Evolutionary conservation across 2,888 invertebrate species (phyloP), one percentile per base, ranked within the genome.

Genomic region (Philaethria dido): DNA sequence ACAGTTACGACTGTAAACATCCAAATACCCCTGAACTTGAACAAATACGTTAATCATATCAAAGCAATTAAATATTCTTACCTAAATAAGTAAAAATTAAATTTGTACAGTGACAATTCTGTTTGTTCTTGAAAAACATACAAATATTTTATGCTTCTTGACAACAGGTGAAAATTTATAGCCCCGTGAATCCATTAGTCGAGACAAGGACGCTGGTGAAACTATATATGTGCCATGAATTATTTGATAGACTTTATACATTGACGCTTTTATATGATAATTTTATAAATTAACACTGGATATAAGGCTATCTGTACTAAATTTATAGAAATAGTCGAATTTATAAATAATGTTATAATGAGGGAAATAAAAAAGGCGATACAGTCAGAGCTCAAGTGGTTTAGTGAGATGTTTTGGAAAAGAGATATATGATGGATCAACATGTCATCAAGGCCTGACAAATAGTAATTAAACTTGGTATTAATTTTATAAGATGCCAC

Each of bases 151-250:
- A 75, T 79, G 76, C 77, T 78, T 73, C 73, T 78, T 84, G 86
- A 85, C 86, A 86, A 85, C 84, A 84, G 80, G 76, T 81, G 79
- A 71, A 85, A 89, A 89, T 88, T 87, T 88, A 89, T 85, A 78
- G 79, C 81, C 75, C 74, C 73, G 77, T 79, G 80, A 81, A 84
- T 80, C 80, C 80, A 82, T 78, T 79, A 76, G 74, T 69, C 71
- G 74, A 71, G 75, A 75, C 78, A 76, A 78, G 77, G 78, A 73
- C 76, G 72, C 48, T 68, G 20, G 57, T 64, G 39, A 55, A 67
- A 69, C 52, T 65, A 63, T 62, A 66, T 69, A 69, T 69, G 69
- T 45, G 64, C 64, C 65, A 69, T 57, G 44, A 60, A 69, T 63
- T 60, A 72, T 77, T 73, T 62, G 69, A 73, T 69, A 73, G 48